A percentile compares a stretch with the other conserved stretches of the same genome.
These are phyloP conservation scores for Chrysomallon squamiferum DNA, from an alignment of 1,140 invertebrate species.

Conservation along the genomic window DNA sequence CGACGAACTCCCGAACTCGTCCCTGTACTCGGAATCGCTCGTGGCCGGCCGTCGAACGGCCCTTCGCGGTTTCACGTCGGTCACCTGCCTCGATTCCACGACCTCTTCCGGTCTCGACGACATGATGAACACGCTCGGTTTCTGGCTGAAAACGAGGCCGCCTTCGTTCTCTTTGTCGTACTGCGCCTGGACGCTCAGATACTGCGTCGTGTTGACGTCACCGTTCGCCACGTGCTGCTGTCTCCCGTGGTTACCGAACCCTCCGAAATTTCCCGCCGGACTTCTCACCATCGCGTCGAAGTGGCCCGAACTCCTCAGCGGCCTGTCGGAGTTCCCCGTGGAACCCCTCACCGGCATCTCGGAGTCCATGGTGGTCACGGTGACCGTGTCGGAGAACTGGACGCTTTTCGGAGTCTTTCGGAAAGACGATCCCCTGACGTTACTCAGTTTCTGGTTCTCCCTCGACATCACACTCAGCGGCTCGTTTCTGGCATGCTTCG, in stretches of 20 bases:
- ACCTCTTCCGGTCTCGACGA: neutral
- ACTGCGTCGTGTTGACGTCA: slow-evolving; percentile 34
- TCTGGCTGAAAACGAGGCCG: neutral
- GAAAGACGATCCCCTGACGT: slow-evolving; percentile 14
- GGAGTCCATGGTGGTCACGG: slow-evolving; percentile 36
- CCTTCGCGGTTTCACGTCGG: slow-evolving; percentile 4
- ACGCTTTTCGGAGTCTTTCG: slow-evolving; percentile 42
- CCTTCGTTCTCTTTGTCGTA: slow-evolving; percentile 37
- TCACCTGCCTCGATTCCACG: neutral
- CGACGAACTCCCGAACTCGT: slow-evolving; percentile 47
- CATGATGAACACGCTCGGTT: neutral
- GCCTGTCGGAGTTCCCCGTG: slow-evolving; percentile 33
- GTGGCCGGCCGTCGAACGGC: slow-evolving; percentile 11
- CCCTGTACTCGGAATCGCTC: slow-evolving; percentile 32
- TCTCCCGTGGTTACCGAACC: neutral
- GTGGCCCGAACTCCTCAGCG: slow-evolving; percentile 15
- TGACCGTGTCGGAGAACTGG: slow-evolving; percentile 49
- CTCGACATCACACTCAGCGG: slow-evolving; percentile 49
- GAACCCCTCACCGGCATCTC: slow-evolving; percentile 29
- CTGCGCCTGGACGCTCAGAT: slow-evolving; percentile 45
- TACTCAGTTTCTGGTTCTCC: slow-evolving; percentile 53
- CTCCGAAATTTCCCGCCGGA: neutral
- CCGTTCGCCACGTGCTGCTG: neutral
- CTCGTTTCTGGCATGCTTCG: slow-evolving; percentile 43
- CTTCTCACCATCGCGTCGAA: neutral